Percentiles rank a stretch among this genome's conserved stretches.
These are phyloP conservation scores for Ichneumoninae sp. DNA, from an alignment of 2,888 invertebrate genomes.

Conservation along the genomic window DNA sequence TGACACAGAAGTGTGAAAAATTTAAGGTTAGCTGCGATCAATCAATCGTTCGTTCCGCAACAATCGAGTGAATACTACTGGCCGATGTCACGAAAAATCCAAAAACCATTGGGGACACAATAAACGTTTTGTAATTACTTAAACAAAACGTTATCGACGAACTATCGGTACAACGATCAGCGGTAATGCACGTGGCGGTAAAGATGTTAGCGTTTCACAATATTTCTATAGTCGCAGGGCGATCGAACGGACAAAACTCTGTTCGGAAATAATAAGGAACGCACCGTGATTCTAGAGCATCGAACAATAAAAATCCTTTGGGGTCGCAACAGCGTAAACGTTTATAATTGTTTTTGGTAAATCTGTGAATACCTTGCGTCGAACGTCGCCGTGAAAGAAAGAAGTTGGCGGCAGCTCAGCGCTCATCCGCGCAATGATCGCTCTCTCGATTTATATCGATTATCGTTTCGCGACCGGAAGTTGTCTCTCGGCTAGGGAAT, in stretches of 20 bases:
- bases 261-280: background rate
- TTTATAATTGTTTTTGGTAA: constrained; percentile 33
- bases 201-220: constrained; percentile 15
- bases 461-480: constrained; percentile 34
- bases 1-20: background rate
- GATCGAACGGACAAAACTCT: background rate
- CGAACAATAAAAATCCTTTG: constrained; percentile 6
- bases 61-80: background rate
- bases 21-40: constrained; percentile 47
- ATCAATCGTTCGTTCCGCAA: background rate
- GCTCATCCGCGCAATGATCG: constrained; percentile 45
- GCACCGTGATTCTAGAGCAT: background rate
- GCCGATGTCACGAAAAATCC: background rate
- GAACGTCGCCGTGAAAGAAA: constrained; percentile 69
- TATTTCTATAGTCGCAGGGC: constrained; percentile 20
- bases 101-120: constrained; percentile 18
- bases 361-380: constrained; percentile 65
- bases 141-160: background rate
- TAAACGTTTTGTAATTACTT: background rate
- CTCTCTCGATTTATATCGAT: constrained; percentile 38
- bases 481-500: background rate
- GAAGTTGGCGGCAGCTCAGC: constrained; percentile 57
- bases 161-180: background rate
- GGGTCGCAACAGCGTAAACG: background rate
- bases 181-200: constrained; percentile 57